Conservation (phyloP, 2,888 invertebrate species). For the Drymonia ruficornis region DNA sequence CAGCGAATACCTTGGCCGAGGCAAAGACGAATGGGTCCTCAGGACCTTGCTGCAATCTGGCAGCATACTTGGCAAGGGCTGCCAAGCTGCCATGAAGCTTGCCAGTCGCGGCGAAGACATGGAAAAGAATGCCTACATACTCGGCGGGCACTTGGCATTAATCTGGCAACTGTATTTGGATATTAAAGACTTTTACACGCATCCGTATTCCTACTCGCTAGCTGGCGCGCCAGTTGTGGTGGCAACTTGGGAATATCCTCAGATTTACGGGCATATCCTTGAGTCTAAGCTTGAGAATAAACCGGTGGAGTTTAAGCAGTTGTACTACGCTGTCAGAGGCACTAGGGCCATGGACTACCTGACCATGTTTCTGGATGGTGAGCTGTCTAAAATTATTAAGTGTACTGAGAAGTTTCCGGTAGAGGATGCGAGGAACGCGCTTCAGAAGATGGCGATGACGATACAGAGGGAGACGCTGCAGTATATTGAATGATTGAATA, state of each 20-base stretch:
- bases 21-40: conserved; percentile 70
- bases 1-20: conserved; percentile 68
- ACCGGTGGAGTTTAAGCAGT: conserved; percentile 63
- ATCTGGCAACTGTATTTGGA: conserved; percentile 77
- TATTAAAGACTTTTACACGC: conserved; percentile 73
- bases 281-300: conserved; percentile 61
- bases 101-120: conserved; percentile 53
- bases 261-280: conserved; percentile 64
- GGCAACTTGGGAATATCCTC: conserved; percentile 76
- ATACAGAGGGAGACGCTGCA: conserved; percentile 66
- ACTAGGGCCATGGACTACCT: conserved; percentile 72
- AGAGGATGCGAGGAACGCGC: conserved; percentile 63
- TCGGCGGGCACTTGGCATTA: conserved; percentile 73
- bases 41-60: conserved; percentile 73
- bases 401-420: conserved; percentile 64
- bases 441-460: conserved; percentile 75
- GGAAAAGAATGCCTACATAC: conserved; percentile 67
- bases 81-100: conserved; percentile 75
- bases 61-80: conserved; percentile 75
- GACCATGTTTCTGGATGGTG: conserved; percentile 61
- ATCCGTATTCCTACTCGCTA: conserved; percentile 71
- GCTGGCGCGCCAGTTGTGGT: conserved; percentile 69
- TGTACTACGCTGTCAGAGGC: conserved; percentile 68
- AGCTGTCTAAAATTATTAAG: conserved; percentile 62
- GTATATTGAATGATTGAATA: conserved; percentile 57